Evolutionary conservation across 2,888 invertebrate genomes (phyloP).

Genomic region (Geophilus truncorum): DNA sequence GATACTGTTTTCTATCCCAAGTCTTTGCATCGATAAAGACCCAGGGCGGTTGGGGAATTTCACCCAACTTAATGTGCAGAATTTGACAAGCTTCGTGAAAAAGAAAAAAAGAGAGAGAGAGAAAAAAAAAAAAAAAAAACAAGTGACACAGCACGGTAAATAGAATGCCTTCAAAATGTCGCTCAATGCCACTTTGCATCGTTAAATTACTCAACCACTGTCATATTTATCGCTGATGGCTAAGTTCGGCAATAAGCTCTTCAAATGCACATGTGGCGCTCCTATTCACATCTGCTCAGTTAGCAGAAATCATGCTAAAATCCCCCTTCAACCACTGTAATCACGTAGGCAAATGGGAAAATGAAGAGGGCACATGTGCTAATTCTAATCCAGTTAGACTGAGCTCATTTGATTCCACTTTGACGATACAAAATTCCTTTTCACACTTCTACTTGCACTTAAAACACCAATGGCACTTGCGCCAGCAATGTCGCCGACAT

Average conservation of each 20-base stretch:
- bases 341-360: constrained; percentile 18
- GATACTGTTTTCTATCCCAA: not conserved
- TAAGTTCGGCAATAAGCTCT: constrained; percentile 13
- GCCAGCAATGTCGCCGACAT: not conserved
- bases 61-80: not conserved
- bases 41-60: not conserved
- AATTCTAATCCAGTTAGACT: constrained; percentile 19
- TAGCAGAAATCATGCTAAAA: constrained; percentile 14
- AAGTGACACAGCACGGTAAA: constrained; percentile 4
- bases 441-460: not conserved
- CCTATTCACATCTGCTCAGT: constrained; percentile 1
- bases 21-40: not conserved
- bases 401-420: constrained; percentile 9
- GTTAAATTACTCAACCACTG: constrained; percentile 21
- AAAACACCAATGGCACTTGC: not conserved
- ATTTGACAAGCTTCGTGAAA: not conserved
- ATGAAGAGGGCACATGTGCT: constrained; percentile 25
- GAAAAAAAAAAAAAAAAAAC: not conserved
- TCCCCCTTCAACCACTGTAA: constrained; percentile 19
- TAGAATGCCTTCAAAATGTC: not conserved
- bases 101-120: not conserved
- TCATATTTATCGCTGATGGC: constrained; percentile 24
- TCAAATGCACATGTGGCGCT: not conserved
- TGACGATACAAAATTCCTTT: not conserved
- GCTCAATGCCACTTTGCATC: constrained; percentile 1